phyloP scores from a whole-genome alignment of 2,797 vertebrate genomes.

The Sebastes cheni region DNA sequence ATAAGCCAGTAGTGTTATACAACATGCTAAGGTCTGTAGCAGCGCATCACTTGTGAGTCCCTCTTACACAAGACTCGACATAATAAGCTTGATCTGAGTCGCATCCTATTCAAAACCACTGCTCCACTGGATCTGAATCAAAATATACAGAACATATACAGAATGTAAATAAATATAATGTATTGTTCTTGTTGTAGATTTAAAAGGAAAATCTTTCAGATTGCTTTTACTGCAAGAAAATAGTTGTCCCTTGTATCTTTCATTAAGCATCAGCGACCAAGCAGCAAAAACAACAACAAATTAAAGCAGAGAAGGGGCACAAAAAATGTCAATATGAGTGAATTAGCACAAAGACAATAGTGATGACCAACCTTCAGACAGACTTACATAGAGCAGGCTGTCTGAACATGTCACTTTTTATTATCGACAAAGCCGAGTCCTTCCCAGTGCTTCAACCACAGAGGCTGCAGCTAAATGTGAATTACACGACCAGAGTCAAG shows the following conservation, averaged over 20 bases:
- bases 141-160: neutral
- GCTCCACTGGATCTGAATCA: neutral
- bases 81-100: slow-evolving; percentile 1
- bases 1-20: neutral
- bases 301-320: neutral
- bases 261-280: neutral
- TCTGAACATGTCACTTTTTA: slow-evolving; percentile 68
- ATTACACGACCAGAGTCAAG: slow-evolving; percentile 7
- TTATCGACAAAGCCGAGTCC: slow-evolving; percentile 40
- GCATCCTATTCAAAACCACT: neutral
- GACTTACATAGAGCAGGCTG: slow-evolving; percentile 35
- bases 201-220: neutral
- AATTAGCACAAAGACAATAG: slow-evolving; percentile 5
- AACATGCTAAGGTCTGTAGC: slow-evolving; percentile 6
- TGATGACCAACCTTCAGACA: slow-evolving; percentile 42
- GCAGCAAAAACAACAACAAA: neutral
- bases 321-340: neutral
- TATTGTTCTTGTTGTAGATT: neutral
- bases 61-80: slow-evolving; percentile 20
- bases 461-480: slow-evolving; percentile 42
- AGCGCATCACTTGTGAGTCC: neutral
- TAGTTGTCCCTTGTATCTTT: neutral
- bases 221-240: neutral
- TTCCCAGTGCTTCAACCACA: slow-evolving; percentile 24
- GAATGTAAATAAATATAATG: neutral